Conservation (phyloP, 2,888 invertebrate genomes). For the Adelphocoris suturalis region DNA sequence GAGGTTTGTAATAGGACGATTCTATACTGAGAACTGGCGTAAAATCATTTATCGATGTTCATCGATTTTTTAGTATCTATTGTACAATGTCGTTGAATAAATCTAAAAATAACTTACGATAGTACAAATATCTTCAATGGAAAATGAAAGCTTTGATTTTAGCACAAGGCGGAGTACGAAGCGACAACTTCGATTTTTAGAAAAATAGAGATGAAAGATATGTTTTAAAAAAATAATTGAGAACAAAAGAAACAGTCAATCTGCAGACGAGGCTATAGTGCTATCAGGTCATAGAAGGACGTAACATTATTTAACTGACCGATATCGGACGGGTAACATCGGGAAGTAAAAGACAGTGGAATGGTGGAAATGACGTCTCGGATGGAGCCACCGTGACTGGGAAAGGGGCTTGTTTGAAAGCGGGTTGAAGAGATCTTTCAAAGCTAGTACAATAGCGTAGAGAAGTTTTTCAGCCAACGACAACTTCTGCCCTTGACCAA, state of each 20-base stretch:
- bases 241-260: constrained; percentile 7
- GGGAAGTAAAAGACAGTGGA: constrained; percentile 26
- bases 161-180: too few species aligned
- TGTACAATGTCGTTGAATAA: too few species aligned
- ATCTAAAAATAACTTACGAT: too few species aligned
- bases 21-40: too few species aligned
- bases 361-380: constrained; percentile 53
- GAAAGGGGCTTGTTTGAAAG: constrained; percentile 44
- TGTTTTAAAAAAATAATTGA: not conserved
- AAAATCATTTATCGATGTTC: too few species aligned
- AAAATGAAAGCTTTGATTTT: too few species aligned
- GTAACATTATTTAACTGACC: constrained; percentile 49
- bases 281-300: not conserved
- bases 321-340: constrained; percentile 23
- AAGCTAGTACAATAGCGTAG: constrained; percentile 51
- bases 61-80: too few species aligned
- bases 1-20: too few species aligned
- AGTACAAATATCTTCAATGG: too few species aligned
- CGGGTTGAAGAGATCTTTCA: constrained; percentile 45
- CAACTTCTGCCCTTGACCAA: constrained; percentile 23
- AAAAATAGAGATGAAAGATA: not conserved
- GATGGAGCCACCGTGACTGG: not conserved
- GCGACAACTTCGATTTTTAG: too few species aligned
- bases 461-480: constrained; percentile 41
- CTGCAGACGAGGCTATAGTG: not conserved